A percentile compares a stretch with the other conserved stretches of the same genome.
Evolutionary conservation across 2,797 vertebrate genomes (phyloP).

Genomic region (Muscicapa striata): DNA sequence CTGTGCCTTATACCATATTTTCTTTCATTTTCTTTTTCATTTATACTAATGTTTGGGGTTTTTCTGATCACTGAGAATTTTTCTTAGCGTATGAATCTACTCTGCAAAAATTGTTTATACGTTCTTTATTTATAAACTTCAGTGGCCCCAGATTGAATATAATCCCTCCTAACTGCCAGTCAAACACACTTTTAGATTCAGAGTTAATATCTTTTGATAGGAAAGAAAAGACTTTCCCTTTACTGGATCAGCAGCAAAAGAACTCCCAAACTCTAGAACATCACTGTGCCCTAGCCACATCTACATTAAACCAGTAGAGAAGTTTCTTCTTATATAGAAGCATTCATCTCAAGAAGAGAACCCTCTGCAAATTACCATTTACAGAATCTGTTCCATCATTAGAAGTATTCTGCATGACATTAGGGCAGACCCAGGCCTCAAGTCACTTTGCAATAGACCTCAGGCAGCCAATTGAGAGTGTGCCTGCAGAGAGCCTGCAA

Average conservation of each 20-base stretch:
- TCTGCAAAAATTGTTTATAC: neutral
- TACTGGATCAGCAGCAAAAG: neutral
- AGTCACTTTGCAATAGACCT: neutral
- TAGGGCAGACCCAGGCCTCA: neutral
- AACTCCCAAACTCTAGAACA: neutral
- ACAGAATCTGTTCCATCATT: neutral
- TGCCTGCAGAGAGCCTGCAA: neutral
- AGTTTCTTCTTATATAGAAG: neutral
- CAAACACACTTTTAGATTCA: neutral
- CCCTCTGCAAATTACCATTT: neutral
- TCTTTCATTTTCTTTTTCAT: neutral
- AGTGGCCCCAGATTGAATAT: neutral
- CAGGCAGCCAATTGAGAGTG: accelerated
- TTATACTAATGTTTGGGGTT: neutral
- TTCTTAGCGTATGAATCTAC: neutral
- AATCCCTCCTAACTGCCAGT: neutral
- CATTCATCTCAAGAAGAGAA: neutral
- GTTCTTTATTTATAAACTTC: neutral
- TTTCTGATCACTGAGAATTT: neutral
- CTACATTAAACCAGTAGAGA: neutral
- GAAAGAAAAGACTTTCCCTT: neutral
- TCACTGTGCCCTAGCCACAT: neutral
- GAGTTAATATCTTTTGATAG: neutral
- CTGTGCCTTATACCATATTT: neutral
- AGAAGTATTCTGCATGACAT: neutral